Evolutionary conservation across 2,888 invertebrate species (phyloP), one percentile per base, ranked within the genome.

Genomic region (Drosophila niveifrons): DNA sequence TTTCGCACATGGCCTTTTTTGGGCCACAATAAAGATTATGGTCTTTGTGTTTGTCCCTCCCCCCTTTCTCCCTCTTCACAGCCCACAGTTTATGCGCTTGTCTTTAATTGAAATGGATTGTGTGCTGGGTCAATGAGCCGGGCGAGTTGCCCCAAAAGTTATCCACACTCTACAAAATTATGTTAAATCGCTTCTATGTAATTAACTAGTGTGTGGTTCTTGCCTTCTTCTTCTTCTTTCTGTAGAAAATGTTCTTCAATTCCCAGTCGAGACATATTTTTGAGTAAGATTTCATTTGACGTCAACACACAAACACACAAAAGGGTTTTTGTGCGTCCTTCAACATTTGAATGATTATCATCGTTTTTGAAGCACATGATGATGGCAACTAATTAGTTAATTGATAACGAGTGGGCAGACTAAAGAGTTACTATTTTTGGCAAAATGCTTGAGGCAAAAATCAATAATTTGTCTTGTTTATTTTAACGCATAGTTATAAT

Each of bases 11-110:
- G 82, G 77, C 70, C 76, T 66, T 74, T 15, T 75, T 66, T 13
- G 44, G 52, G 64, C 72, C 68, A 75, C 71, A 75, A 88, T 88
- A 88, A 88, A 80, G 88, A 82, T 78, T 77, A 70, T 82, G 77
- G 72, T 78, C 75, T 39, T 34, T 34, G 55, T 56, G 18, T 66
- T 57, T 48, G 55, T 36, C 41, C 29, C 11, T 48, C 58, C 36
- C 41, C 29, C 11, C 13, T 59, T 47, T 31, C 31, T 11, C 31
- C 10, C 31, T 31, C 31, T 31, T 10, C 1, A 2, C 10, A 1
- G 3, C 3, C 2, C 10, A 3, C 36, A 70, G 46, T 72, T 78
- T 71, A 64, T 68, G 57, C 29, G 50, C 64, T 59, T 57, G 58
- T 63, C 64, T 72, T 78, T 86, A 82, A 82, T 82, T 82, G 75